These are phyloP conservation scores for Coleophora deauratella DNA, from an alignment of 2,888 invertebrate species.

Conservation along the genomic window DNA sequence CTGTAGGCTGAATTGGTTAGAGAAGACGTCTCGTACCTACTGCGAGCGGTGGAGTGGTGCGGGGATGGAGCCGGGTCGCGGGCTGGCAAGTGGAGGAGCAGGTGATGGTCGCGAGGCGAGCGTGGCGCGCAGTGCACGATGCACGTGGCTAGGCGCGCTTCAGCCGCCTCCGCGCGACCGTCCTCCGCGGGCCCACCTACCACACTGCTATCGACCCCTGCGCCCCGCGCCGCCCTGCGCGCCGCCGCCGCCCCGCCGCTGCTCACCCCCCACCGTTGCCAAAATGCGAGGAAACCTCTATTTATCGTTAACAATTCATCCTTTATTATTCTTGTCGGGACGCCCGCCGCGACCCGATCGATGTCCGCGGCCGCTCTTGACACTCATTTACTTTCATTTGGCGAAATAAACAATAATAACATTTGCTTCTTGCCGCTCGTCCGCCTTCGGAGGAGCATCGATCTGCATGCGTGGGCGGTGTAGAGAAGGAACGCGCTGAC, in stretches of 20 bases:
- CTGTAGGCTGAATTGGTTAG: too few species aligned
- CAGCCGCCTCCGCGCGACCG: conserved; percentile 28
- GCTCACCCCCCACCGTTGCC: conserved; percentile 52
- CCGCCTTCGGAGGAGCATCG: too few species aligned
- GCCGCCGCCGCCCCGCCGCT: conserved; percentile 39
- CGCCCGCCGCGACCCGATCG: conserved; percentile 27
- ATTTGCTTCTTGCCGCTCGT: too few species aligned
- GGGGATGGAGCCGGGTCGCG: too few species aligned
- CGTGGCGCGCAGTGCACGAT: conserved; percentile 18
- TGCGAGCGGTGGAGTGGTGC: too few species aligned
- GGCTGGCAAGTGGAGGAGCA: too few species aligned
- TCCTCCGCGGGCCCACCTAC: conserved; percentile 19
- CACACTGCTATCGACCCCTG: conserved; percentile 22
- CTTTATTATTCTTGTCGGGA: conserved; percentile 40
- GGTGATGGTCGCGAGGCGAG: too few species aligned
- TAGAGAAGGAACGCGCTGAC: too few species aligned
- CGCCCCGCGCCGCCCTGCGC: conserved; percentile 27
- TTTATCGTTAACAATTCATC: conserved; percentile 49
- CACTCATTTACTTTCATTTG: too few species aligned
- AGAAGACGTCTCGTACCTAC: too few species aligned
- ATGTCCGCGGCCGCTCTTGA: conserved; percentile 32
- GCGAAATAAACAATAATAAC: too few species aligned
- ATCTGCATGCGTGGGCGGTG: too few species aligned
- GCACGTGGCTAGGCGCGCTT: conserved; percentile 19
- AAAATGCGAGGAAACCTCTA: conserved; percentile 45